Conservation (phyloP, 2,888 invertebrate species). For the Drosophila greeni region DNA sequence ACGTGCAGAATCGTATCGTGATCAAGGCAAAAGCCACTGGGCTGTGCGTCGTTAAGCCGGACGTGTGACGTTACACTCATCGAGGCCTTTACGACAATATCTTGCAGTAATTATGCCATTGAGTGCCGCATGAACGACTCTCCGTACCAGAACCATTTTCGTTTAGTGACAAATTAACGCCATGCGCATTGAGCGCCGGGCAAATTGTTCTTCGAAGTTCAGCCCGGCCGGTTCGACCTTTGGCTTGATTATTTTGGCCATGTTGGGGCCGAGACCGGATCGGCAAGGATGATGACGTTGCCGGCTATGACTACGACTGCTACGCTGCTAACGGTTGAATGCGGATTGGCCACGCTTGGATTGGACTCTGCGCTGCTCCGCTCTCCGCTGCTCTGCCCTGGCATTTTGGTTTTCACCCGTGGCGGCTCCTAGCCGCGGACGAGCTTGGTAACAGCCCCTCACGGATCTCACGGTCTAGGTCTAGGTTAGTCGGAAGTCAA, state of each 20-base stretch:
- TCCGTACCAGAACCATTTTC: constrained; percentile 55
- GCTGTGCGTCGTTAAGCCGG: constrained; percentile 30
- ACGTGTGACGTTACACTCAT: constrained; percentile 48
- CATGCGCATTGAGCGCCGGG: constrained; percentile 21
- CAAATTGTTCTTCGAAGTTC: constrained; percentile 60
- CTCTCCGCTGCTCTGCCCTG: constrained; percentile 8
- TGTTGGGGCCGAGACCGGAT: constrained; percentile 36
- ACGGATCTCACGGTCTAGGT: constrained; percentile 64
- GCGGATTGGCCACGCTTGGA: constrained; percentile 36
- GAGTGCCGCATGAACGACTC: constrained; percentile 36
- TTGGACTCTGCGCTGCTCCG: constrained; percentile 7
- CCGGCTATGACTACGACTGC: constrained; percentile 7
- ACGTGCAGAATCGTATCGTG: constrained; percentile 30
- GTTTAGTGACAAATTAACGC: constrained; percentile 49
- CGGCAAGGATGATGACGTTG: constrained; percentile 42
- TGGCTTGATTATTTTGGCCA: constrained; percentile 60
- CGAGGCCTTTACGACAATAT: constrained; percentile 45
- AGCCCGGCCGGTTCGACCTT: constrained; percentile 52
- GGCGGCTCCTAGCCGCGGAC: constrained; percentile 18
- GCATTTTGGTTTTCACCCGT: constrained; percentile 20
- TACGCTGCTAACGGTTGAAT: constrained; percentile 36
- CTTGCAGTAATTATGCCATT: constrained; percentile 54
- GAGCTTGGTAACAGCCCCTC: constrained; percentile 40
- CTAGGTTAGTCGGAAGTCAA: constrained; percentile 64
- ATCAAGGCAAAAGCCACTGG: constrained; percentile 37